Conservation (phyloP, 2,797 vertebrate genomes). For the Macrochelys suwanniensis region DNA sequence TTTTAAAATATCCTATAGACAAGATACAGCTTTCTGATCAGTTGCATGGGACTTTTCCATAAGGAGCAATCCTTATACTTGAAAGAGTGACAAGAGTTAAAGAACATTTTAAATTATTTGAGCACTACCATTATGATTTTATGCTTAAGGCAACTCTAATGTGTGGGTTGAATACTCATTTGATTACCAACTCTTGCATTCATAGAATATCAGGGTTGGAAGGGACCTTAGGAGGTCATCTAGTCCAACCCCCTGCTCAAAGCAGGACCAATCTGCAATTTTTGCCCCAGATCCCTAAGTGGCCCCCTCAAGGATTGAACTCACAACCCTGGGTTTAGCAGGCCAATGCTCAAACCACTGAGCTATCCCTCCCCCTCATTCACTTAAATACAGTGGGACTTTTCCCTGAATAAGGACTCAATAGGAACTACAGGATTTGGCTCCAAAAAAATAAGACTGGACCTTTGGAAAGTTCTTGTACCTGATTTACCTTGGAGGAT, state of each 20-base stretch:
- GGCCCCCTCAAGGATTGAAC: no score
- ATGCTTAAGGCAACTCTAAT: neutral
- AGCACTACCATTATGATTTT: neutral
- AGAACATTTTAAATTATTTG: neutral
- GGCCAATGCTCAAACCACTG: no score
- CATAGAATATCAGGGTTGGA: no score
- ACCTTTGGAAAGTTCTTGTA: neutral
- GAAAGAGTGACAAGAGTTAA: neutral
- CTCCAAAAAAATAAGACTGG: neutral
- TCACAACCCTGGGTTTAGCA: no score
- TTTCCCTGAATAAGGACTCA: accelerated
- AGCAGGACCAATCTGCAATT: no score
- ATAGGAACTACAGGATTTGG: accelerated
- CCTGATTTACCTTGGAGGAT: neutral
- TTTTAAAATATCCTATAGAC: neutral
- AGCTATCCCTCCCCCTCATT: neutral
- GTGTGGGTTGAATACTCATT: neutral
- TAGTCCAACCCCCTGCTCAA: no score
- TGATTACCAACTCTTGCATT: neutral
- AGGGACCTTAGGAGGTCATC: no score
- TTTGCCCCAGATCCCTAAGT: no score
- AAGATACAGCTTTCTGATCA: neutral
- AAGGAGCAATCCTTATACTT: neutral
- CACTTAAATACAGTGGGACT: accelerated
- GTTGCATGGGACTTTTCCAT: neutral